A percentile compares a stretch with the other conserved stretches of the same genome.
phyloP scores from a whole-genome alignment of 2,113 vertebrate genomes.

The Chamaetylas fuelleborni region DNA sequence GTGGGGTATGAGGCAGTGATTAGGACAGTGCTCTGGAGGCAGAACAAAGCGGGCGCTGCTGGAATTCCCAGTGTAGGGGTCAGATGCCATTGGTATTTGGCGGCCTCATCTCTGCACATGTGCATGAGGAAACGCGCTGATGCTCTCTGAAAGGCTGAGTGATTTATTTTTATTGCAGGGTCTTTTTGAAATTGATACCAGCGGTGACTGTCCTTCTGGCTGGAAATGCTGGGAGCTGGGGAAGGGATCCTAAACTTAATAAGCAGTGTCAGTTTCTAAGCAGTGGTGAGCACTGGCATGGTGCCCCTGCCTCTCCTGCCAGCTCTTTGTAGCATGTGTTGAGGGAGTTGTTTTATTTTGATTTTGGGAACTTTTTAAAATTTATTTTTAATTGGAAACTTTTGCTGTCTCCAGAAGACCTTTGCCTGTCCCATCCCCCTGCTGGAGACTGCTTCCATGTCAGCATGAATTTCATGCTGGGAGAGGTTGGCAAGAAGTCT shows the following conservation, averaged over 20 bases:
- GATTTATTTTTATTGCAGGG: constrained; percentile 65
- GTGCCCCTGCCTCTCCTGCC: constrained; percentile 3
- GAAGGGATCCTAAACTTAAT: constrained; percentile 10
- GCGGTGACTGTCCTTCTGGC: constrained; percentile 28
- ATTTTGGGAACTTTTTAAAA: background rate
- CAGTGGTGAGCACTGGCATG: background rate
- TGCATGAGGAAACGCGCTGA: background rate
- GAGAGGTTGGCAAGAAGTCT: background rate
- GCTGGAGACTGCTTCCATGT: background rate
- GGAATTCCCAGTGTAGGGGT: constrained; percentile 53
- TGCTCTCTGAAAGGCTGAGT: constrained; percentile 13
- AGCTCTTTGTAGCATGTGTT: background rate
- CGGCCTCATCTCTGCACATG: constrained; percentile 33
- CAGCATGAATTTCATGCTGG: background rate
- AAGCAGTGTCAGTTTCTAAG: background rate
- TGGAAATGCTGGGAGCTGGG: background rate
- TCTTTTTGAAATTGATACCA: constrained; percentile 62
- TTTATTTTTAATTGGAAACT: background rate
- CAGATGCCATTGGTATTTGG: constrained; percentile 51
- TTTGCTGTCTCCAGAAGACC: background rate
- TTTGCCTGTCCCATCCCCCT: background rate
- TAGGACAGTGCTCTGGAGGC: background rate
- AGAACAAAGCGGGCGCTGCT: constrained; percentile 29
- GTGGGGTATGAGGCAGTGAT: background rate
- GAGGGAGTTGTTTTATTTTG: constrained; percentile 3